Base-by-base conservation (phyloP, 2,113 vertebrate genomes). In the Mesoclemmys tuberculata region DNA sequence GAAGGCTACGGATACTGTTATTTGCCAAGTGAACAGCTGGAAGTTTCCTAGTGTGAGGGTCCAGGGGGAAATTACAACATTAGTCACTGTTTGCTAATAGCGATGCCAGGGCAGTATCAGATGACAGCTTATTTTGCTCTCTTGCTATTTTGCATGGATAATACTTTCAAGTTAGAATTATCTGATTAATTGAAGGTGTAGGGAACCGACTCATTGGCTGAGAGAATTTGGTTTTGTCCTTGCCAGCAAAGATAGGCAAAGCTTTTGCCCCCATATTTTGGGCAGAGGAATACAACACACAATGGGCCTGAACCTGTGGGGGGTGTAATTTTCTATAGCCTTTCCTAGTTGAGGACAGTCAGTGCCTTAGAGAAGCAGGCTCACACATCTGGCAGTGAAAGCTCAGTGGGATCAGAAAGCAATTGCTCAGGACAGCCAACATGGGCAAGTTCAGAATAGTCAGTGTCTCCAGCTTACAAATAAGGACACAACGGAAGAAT, bases 401-500 rank as follows among this genome's bases (percentile, higher is more conserved):
- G 6, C 71, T 75, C 22, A 3, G 35, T 0, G 0, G 55, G 3
- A 24, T 4, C 44, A 6, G 44, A 51, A 9, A 6, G 81, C 56
- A 46, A 55, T 61, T 35, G 79, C 49, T 80, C 49, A 2, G 41
- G 1, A 16, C 14, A 49, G 68, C 51, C 21, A 68, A 21, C 64
- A 21, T n/a, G 35, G 61, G 16, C 8, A 1, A 74, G 84, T 1
- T 0, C 29, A 11, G 68, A 80, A 71, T 0, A 35, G 54, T 49
- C 49, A 0, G 1, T 16, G 54, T 87, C 27, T 31, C 38, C 9
- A 29, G 85, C 31, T 24, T n/a, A 54, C 19, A 24, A 1, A 1
- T 0, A 1, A 54, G 3, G 41, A 22, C 4, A 38, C 38, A 92
- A 10, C 46, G 54, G 31, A 71, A 0, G 0, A 0, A 0, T 31